Evolutionary conservation across 2,797 vertebrate genomes (phyloP).

Genomic region (Aphelocoma californica): DNA sequence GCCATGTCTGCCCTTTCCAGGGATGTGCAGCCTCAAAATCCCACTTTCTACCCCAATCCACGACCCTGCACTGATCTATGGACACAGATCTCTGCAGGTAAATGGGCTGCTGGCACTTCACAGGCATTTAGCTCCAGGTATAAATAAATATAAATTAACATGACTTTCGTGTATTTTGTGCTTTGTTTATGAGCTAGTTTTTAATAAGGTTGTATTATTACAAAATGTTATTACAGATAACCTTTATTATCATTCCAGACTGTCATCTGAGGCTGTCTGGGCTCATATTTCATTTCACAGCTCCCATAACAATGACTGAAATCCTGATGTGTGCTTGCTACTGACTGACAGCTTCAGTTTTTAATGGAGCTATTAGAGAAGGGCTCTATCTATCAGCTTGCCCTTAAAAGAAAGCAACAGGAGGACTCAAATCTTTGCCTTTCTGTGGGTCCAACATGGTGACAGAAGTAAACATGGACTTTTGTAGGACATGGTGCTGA

Average conservation of each 20-base stretch:
- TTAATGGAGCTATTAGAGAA: background rate
- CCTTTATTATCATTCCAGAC: background rate
- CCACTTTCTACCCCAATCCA: background rate
- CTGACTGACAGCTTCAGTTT: background rate
- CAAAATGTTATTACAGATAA: constrained; percentile 5
- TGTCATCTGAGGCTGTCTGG: background rate
- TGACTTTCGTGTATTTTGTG: background rate
- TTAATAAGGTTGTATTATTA: background rate
- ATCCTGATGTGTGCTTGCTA: background rate
- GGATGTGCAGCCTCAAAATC: background rate
- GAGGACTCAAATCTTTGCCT: background rate
- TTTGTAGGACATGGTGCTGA: background rate
- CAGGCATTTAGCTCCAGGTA: background rate
- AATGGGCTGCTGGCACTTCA: background rate
- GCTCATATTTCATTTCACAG: constrained; percentile 13
- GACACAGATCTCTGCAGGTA: background rate
- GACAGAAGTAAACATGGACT: background rate
- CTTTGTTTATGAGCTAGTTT: constrained; percentile 13
- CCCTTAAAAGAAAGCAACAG: background rate
- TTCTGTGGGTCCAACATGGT: background rate
- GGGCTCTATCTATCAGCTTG: background rate
- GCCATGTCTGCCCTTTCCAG: background rate
- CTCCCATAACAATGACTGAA: background rate
- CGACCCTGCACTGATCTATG: rapidly evolving
- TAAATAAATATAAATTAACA: background rate